Conservation (phyloP, 2,888 invertebrate species). For the Tortricodes alternella region DNA sequence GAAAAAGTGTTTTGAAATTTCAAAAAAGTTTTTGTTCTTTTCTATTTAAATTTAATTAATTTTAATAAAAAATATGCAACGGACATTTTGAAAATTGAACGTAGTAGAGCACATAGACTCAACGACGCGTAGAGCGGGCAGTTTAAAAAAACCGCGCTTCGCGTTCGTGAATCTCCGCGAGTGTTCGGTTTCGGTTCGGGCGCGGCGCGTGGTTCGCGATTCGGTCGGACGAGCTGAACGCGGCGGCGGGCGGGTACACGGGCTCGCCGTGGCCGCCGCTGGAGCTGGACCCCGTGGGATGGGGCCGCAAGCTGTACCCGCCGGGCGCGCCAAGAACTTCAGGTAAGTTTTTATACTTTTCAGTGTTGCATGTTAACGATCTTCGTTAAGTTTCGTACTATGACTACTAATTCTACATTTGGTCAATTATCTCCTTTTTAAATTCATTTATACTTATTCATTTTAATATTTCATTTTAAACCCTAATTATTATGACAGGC, state of each 20-base stretch:
- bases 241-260: conserved; percentile 89
- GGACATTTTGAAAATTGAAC: conserved; percentile 12
- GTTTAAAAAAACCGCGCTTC: conserved; percentile 26
- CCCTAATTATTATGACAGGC: too few species aligned
- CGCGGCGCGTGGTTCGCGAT: conserved; percentile 77
- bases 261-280: conserved; percentile 91
- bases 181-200: conserved; percentile 65
- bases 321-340: conserved; percentile 86
- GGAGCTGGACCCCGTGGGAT: conserved; percentile 89
- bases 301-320: conserved; percentile 91
- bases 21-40: neutral
- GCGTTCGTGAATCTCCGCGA: conserved; percentile 56
- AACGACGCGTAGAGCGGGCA: neutral
- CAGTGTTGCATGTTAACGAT: neutral
- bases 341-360: conserved; percentile 48
- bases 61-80: conserved; percentile 14
- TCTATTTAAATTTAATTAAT: neutral
- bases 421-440: too few species aligned
- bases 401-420: too few species aligned
- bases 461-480: too few species aligned
- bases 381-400: neutral
- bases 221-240: conserved; percentile 90
- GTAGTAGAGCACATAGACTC: neutral
- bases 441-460: too few species aligned
- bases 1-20: conserved; percentile 8